A percentile compares a stretch with the other conserved stretches of the same genome.
phyloP scores from a whole-genome alignment of 2,888 invertebrate genomes.

The Ypsolopha sequella region DNA sequence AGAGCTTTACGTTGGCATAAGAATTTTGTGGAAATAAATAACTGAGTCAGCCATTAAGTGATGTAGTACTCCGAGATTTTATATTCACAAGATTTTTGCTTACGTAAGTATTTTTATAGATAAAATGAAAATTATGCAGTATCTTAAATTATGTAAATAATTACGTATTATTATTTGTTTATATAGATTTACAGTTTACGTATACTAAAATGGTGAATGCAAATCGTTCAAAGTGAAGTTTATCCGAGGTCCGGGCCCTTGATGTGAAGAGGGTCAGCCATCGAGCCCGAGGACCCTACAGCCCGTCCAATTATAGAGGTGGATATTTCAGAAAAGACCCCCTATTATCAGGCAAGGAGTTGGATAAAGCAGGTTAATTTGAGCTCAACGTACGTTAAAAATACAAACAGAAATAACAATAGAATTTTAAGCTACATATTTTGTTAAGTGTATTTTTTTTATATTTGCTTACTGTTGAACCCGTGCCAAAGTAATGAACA shows the following conservation, averaged over 20 bases:
- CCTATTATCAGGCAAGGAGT: constrained; percentile 24
- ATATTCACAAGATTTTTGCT: too few species aligned
- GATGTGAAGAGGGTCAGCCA: constrained; percentile 53
- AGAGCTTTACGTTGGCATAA: too few species aligned
- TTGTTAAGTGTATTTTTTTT: constrained; percentile 2
- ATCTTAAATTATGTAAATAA: too few species aligned
- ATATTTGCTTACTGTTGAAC: constrained; percentile 20
- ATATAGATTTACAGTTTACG: too few species aligned
- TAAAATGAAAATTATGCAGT: too few species aligned
- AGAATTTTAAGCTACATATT: neutral
- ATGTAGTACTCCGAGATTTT: too few species aligned
- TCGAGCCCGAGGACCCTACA: constrained; percentile 40
- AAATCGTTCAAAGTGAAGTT: constrained; percentile 19
- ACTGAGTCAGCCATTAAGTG: too few species aligned
- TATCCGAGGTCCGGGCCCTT: constrained; percentile 33
- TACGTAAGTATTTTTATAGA: too few species aligned
- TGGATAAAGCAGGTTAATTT: constrained; percentile 7
- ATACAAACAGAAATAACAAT: neutral
- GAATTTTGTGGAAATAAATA: too few species aligned
- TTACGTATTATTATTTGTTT: too few species aligned
- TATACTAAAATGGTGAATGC: neutral
- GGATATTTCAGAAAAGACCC: constrained; percentile 39
- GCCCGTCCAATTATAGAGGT: constrained; percentile 46
- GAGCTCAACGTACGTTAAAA: constrained; percentile 4
- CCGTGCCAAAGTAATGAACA: constrained; percentile 20